These are phyloP conservation scores for Sebastes miniatus DNA, from an alignment of 2,797 vertebrate species.

Conservation along the genomic window DNA sequence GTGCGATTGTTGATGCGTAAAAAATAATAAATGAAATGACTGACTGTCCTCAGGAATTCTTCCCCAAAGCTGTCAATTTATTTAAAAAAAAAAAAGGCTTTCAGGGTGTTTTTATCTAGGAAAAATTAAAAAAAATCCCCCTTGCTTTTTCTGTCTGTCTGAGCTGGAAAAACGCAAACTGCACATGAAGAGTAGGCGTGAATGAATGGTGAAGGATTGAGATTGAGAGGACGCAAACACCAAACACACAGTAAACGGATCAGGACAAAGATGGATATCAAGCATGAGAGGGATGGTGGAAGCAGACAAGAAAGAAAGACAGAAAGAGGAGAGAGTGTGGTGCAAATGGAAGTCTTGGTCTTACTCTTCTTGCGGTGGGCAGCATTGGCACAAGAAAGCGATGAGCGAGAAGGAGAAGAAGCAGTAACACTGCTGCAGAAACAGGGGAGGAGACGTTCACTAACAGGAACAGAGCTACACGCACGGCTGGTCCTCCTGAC, in stretches of 20 bases:
- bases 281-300: slow-evolving; percentile 54
- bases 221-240: slow-evolving; percentile 53
- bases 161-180: slow-evolving; percentile 57
- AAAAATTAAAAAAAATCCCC: neutral
- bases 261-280: slow-evolving; percentile 68
- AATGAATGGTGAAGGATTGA: slow-evolving; percentile 64
- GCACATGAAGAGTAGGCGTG: slow-evolving; percentile 75
- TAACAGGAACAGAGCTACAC: slow-evolving; percentile 54
- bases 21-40: slow-evolving; percentile 69
- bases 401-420: slow-evolving; percentile 54
- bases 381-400: slow-evolving; percentile 65
- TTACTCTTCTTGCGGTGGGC: slow-evolving; percentile 72
- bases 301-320: slow-evolving; percentile 30
- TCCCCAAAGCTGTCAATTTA: slow-evolving; percentile 10
- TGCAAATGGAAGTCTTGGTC: slow-evolving; percentile 62
- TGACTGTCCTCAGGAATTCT: slow-evolving; percentile 45
- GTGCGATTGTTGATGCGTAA: slow-evolving; percentile 76
- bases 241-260: slow-evolving; percentile 49
- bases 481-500: slow-evolving; percentile 69
- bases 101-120: neutral
- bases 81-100: slow-evolving; percentile 1
- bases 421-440: slow-evolving; percentile 78
- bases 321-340: slow-evolving; percentile 25
- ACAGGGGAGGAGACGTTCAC: slow-evolving; percentile 78
- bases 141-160: slow-evolving; percentile 23